Evolutionary conservation across 2,888 invertebrate genomes (phyloP), one percentile per base, ranked within the genome.

Genomic region (Prostheceraeus crozeri): DNA sequence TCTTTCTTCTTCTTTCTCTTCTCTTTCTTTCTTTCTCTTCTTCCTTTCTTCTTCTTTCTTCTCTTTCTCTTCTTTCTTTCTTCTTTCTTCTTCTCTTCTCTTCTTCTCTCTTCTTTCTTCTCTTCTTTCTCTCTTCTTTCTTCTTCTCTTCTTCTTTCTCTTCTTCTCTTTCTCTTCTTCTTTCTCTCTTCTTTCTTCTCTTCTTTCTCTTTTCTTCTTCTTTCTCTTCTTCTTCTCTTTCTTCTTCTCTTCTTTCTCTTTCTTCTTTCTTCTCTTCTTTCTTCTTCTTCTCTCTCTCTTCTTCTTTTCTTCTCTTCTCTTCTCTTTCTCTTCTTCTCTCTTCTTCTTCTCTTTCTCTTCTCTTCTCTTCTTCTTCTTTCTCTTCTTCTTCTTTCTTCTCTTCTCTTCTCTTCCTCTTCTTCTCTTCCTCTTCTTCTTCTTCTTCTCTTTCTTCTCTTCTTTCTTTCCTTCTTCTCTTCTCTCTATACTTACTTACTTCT

Each of bases 161-260:
- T 31, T 31, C 11, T n/a, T 1, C 3, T 31, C 16, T 35, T 56
- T 33, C 36, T 36, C 21, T 14, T 16, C 28, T 14, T 23, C 11
- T 10, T 10, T 45, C 14, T n/a, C 55, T 55, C 11, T 23, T 10
- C 14, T 52, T 16, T 11, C 6, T 52, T 10, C 48, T 48, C 6
- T 4, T 54, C 14, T 23, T 6, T 14, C 33, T 59, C 36, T 59
- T 57, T 30, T 53, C 25, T 30, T 25, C 54, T 21, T 30, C 19
- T 31, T 58, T 23, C 23, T 36, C 31, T 40, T 19, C 28, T 33
- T 16, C 35, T 25, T 10, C 21, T 33, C 8, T 52, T 28, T 35
- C 35, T 48, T 11, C 23, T 16, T 55, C 21, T 30, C 16, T 45
- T 35, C n/a, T 23, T 28, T 31, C 36, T 54, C 4, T 21, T 14